Evolutionary conservation across 2,797 vertebrate species (phyloP).

Genomic region (Pygocentrus nattereri): DNA sequence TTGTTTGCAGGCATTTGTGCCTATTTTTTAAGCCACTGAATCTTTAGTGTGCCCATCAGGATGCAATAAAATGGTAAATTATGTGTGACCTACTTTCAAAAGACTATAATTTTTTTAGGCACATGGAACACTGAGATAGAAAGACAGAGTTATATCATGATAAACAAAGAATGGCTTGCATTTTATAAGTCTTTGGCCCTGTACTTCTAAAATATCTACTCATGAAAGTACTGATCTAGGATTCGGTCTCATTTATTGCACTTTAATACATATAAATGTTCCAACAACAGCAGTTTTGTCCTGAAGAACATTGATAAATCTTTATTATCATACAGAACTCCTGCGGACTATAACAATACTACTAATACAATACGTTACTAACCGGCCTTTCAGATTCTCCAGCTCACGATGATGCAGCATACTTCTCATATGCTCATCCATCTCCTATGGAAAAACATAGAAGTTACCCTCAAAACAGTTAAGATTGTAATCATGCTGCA

Average conservation of each 20-base stretch:
- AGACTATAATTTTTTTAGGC: too few relatives aligned
- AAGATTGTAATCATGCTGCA: neutral
- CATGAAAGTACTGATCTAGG: neutral
- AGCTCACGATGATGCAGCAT: conserved; percentile 98
- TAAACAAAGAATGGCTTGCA: too few relatives aligned
- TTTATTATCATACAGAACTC: neutral
- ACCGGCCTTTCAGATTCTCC: conserved; percentile 97
- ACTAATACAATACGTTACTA: too few relatives aligned
- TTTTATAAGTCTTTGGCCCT: too few relatives aligned
- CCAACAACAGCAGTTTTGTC: neutral
- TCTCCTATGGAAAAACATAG: conserved; percentile 82
- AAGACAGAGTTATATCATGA: too few relatives aligned
- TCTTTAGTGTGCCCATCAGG: too few relatives aligned
- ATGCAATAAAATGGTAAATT: neutral
- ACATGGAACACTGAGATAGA: too few relatives aligned
- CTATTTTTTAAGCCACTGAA: neutral
- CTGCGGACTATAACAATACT: neutral
- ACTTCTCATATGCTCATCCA: conserved; percentile 96
- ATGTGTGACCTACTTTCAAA: too few relatives aligned
- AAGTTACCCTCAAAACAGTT: neutral
- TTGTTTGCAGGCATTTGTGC: too few relatives aligned
- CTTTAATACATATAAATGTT: neutral
- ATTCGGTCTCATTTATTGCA: too few relatives aligned
- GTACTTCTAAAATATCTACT: too few relatives aligned
- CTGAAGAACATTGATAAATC: neutral